phyloP scores from a whole-genome alignment of 2,888 invertebrate species.

The Acrocyrtus sp. region DNA sequence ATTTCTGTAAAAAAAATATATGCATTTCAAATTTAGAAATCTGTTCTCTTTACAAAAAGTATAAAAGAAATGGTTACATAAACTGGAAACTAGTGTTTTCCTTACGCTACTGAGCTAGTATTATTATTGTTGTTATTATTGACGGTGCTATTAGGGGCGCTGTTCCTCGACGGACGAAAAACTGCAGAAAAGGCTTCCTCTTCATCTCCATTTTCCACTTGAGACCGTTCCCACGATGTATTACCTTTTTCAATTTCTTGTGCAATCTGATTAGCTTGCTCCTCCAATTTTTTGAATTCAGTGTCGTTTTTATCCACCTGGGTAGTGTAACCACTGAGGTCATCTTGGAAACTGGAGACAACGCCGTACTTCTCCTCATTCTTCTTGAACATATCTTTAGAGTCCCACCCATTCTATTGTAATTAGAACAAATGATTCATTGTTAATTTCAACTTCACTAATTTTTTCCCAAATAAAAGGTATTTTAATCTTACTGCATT shows the following conservation, averaged over 20 bases:
- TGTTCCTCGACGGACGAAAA: slow-evolving; percentile 70
- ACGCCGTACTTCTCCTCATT: slow-evolving; percentile 94
- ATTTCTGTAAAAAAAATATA: slow-evolving; percentile 39
- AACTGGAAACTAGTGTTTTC: background rate
- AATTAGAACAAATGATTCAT: background rate
- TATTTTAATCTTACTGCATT: slow-evolving; percentile 13
- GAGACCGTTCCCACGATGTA: slow-evolving; percentile 81
- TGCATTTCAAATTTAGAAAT: background rate
- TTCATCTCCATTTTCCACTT: slow-evolving; percentile 93
- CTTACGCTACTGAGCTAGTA: slow-evolving; percentile 46
- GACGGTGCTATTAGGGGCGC: slow-evolving; percentile 52
- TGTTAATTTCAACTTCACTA: no score
- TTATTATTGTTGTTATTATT: slow-evolving; percentile 59
- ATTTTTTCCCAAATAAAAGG: background rate
- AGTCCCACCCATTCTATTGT: slow-evolving; percentile 91
- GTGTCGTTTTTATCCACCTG: slow-evolving; percentile 86
- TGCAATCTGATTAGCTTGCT: slow-evolving; percentile 89
- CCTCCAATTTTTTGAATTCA: slow-evolving; percentile 84
- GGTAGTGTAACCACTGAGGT: slow-evolving; percentile 91
- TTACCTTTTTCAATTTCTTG: slow-evolving; percentile 92
- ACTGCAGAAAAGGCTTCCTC: slow-evolving; percentile 89
- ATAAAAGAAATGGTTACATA: background rate
- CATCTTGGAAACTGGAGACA: slow-evolving; percentile 90
- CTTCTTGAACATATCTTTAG: slow-evolving; percentile 94
- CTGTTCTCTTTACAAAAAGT: background rate